Conservation (phyloP, 2,888 invertebrate genomes). For the Aporophyla nigra region DNA sequence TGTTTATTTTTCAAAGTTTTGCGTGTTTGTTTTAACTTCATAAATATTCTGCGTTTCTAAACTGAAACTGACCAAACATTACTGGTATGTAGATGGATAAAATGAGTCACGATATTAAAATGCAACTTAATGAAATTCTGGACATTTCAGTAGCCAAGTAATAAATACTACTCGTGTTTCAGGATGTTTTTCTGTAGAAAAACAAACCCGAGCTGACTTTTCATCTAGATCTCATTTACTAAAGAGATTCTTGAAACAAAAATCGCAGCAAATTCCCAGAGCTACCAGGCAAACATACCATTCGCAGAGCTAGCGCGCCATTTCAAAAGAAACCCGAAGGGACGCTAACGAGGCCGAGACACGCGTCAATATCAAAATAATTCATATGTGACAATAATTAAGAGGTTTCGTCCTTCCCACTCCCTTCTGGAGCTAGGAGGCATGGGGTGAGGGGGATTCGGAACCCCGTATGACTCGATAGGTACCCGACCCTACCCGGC, state of each 20-base stretch:
- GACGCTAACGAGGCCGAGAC: conserved; percentile 71
- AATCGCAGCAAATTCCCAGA: conserved; percentile 41
- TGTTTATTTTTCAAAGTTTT: background rate
- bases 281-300: conserved; percentile 60
- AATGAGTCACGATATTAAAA: background rate
- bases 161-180: conserved; percentile 8
- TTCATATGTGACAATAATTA: conserved; percentile 90
- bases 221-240: conserved; percentile 29
- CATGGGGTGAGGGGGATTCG: conserved; percentile 66
- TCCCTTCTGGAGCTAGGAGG: conserved; percentile 74
- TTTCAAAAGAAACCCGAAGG: conserved; percentile 71
- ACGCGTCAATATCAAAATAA: conserved; percentile 88
- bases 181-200: conserved; percentile 5
- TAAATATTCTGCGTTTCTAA: background rate
- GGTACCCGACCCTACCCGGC: conserved; percentile 68
- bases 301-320: conserved; percentile 49
- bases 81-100: background rate
- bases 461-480: conserved; percentile 76
- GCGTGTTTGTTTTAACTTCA: background rate
- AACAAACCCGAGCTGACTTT: conserved; percentile 8
- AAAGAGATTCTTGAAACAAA: conserved; percentile 46
- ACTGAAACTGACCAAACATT: conserved; percentile 1
- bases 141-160: background rate
- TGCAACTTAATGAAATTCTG: background rate
- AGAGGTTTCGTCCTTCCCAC: conserved; percentile 75